phyloP scores from a whole-genome alignment of 2,888 invertebrate genomes.

The Terebella lapidaria region DNA sequence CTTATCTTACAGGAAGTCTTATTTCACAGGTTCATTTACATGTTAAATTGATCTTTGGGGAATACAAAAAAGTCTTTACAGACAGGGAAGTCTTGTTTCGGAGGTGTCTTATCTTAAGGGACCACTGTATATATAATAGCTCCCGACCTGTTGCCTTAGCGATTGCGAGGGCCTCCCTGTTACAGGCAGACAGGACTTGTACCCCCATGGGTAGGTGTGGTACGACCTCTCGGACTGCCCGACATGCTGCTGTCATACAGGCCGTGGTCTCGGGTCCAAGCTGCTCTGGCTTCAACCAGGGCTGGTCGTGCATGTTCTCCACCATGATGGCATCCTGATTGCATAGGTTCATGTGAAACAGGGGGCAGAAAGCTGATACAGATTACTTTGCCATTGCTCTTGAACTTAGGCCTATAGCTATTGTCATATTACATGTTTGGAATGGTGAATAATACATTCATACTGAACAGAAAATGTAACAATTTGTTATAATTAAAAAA shows the following conservation, averaged over 20 bases:
- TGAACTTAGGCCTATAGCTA: not conserved
- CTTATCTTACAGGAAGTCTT: too few relatives aligned
- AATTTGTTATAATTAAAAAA: too few relatives aligned
- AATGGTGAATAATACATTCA: not conserved
- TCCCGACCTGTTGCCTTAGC: slow-evolving; percentile 64
- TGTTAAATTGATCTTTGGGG: too few relatives aligned
- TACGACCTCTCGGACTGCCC: slow-evolving; percentile 60
- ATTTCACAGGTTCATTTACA: too few relatives aligned
- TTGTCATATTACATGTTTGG: not conserved
- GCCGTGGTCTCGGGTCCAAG: slow-evolving; percentile 67
- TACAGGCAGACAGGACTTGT: slow-evolving; percentile 71
- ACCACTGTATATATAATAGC: not conserved
- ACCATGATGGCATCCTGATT: slow-evolving; percentile 67
- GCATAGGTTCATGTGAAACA: too few relatives aligned
- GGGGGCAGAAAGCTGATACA: not conserved
- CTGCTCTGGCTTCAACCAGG: slow-evolving; percentile 62
- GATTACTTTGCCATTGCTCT: not conserved
- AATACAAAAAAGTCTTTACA: too few relatives aligned
- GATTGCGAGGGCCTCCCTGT: slow-evolving; percentile 70
- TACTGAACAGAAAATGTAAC: not conserved
- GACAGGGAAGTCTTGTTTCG: too few relatives aligned
- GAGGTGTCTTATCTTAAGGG: too few relatives aligned
- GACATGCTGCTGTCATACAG: slow-evolving; percentile 64
- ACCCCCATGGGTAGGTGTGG: slow-evolving; percentile 54
- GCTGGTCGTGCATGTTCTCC: slow-evolving; percentile 77